Percentiles rank a stretch among this genome's conserved stretches.
phyloP scores from a whole-genome alignment of 2,113 vertebrate genomes.

The Hirundichthys speculiger region DNA sequence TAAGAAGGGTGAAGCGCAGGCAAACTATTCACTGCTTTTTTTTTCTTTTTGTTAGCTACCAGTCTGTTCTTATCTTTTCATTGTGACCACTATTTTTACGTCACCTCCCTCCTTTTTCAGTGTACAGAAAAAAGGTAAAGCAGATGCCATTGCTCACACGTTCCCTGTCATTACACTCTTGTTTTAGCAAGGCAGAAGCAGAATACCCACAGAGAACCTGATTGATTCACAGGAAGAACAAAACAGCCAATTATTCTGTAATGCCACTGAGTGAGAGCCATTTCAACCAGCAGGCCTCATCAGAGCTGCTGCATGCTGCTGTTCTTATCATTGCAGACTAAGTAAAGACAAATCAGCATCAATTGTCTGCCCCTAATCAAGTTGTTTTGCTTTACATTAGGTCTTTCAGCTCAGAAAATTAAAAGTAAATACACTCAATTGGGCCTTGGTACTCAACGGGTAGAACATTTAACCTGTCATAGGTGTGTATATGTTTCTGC shows the following conservation, averaged over 20 bases:
- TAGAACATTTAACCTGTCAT: background rate
- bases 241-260: constrained; percentile 69
- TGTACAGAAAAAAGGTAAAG: constrained; percentile 9
- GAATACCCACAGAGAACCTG: constrained; percentile 47
- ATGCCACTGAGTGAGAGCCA: constrained; percentile 60
- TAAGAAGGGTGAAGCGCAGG: background rate
- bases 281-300: constrained; percentile 36
- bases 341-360: constrained; percentile 50
- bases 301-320: background rate
- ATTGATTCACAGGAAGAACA: constrained; percentile 62
- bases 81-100: background rate
- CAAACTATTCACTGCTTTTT: background rate
- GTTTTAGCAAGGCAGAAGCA: constrained; percentile 36
- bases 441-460: constrained; percentile 3
- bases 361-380: constrained; percentile 54
- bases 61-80: background rate
- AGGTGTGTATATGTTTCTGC: constrained; percentile 16
- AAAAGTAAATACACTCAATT: constrained; percentile 4
- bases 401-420: constrained; percentile 3
- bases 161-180: constrained; percentile 44
- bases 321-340: constrained; percentile 29
- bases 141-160: constrained; percentile 29
- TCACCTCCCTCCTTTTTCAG: background rate
- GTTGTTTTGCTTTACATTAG: constrained; percentile 30
- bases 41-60: constrained; percentile 12